Conservation (phyloP, 1,140 invertebrate species). For the Elysia chlorotica region DNA sequence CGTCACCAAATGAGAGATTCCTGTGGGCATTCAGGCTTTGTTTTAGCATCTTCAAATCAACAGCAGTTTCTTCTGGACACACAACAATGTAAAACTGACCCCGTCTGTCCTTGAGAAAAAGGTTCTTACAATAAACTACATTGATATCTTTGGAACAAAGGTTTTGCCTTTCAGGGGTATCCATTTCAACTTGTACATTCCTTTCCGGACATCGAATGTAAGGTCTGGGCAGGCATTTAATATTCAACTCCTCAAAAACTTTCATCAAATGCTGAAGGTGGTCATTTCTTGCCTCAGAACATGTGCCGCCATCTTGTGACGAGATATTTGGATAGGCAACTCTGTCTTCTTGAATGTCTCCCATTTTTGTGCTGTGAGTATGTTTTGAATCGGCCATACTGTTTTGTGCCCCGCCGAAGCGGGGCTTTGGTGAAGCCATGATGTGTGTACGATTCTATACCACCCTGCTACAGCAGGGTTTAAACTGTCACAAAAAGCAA, state of each 20-base stretch:
- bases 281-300: not conserved
- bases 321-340: too few species aligned
- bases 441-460: too few species aligned
- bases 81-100: conserved; percentile 25
- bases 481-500: too few species aligned
- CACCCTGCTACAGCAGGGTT: too few species aligned
- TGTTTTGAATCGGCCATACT: not conserved
- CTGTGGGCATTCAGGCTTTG: conserved; percentile 21
- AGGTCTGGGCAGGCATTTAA: not conserved
- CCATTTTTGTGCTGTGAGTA: not conserved
- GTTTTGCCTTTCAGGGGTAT: not conserved
- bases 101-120: conserved; percentile 28
- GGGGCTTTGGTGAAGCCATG: too few species aligned
- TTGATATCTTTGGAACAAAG: not conserved
- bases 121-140: conserved; percentile 23
- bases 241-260: not conserved
- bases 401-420: not conserved
- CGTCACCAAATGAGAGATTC: conserved; percentile 26
- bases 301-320: too few species aligned
- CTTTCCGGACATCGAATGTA: not conserved
- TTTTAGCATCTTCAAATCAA: conserved; percentile 25
- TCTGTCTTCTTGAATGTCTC: not conserved
- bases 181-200: not conserved
- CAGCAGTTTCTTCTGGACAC: conserved; percentile 12
- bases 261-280: not conserved